Conservation (phyloP, 2,113 vertebrate species). For the Corythoichthys haematopterus region DNA sequence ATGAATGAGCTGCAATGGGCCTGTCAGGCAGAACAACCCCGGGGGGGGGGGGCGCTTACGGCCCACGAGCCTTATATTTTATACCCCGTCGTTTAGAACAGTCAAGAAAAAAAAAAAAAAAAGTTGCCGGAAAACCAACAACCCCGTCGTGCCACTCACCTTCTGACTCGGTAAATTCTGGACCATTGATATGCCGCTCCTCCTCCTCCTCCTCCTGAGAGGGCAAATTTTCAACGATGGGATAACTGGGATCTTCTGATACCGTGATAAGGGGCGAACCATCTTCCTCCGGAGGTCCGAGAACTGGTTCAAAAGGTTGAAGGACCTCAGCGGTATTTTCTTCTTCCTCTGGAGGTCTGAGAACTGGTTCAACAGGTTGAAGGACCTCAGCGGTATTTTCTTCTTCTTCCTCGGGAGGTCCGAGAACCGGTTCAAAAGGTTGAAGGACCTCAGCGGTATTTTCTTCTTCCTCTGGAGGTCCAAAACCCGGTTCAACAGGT, state of each 20-base stretch:
- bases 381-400: too few species aligned
- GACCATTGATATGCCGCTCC: background rate
- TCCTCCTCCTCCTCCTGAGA: background rate
- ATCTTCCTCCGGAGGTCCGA: constrained; percentile 12
- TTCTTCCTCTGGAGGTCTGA: constrained; percentile 9
- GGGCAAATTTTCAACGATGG: constrained; percentile 11
- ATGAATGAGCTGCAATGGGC: too few species aligned
- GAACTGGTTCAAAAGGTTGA: background rate
- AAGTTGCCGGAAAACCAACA: too few species aligned
- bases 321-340: constrained; percentile 14
- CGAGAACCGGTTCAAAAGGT: too few species aligned
- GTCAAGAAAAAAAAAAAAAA: too few species aligned
- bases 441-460: too few species aligned
- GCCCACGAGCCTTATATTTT: too few species aligned
- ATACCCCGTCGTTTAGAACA: too few species aligned
- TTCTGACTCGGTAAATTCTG: constrained; percentile 3
- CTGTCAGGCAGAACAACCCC: too few species aligned
- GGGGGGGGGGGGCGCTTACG: too few species aligned
- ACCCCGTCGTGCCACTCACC: background rate
- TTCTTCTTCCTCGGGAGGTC: constrained; percentile 2
- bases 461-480: constrained; percentile 1
- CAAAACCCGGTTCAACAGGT: too few species aligned
- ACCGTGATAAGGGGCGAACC: constrained; percentile 29
- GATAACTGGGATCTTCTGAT: constrained; percentile 9
- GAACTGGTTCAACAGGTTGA: too few species aligned